phyloP scores from a whole-genome alignment of 2,113 vertebrate species.

The Carassius gibelio region DNA sequence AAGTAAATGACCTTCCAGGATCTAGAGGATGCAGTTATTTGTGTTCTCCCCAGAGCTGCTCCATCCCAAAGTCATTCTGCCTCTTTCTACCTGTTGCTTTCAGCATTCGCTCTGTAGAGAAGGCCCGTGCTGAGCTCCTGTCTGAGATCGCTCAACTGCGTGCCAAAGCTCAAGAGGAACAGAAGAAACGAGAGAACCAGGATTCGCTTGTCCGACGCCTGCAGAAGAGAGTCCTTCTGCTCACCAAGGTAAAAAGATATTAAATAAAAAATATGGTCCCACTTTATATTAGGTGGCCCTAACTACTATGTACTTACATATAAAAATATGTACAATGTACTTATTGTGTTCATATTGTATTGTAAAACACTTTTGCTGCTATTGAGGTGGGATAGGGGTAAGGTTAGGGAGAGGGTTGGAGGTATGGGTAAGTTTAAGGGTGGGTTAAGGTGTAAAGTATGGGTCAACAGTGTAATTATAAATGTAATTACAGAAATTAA shows the following conservation, averaged over 20 bases:
- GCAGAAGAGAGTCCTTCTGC: conserved; percentile 86
- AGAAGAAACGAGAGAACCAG: conserved; percentile 86
- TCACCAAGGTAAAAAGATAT: conserved; percentile 86
- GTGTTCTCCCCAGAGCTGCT: conserved; percentile 11
- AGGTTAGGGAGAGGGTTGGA: too few relatives aligned
- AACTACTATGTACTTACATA: too few relatives aligned
- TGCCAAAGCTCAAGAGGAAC: conserved; percentile 83
- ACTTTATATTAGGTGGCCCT: too few relatives aligned
- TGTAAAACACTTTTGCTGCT: too few relatives aligned
- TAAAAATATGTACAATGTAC: too few relatives aligned
- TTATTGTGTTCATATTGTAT: too few relatives aligned
- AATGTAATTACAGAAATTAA: too few relatives aligned
- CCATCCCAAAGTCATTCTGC: neutral
- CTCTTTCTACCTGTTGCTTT: neutral
- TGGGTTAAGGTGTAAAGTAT: too few relatives aligned
- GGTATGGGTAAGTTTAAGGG: too few relatives aligned
- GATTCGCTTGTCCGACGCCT: conserved; percentile 84
- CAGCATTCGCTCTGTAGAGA: conserved; percentile 84
- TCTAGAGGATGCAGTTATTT: conserved; percentile 2
- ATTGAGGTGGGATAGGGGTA: too few relatives aligned
- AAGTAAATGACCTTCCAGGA: conserved; percentile 1
- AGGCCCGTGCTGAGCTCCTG: conserved; percentile 78
- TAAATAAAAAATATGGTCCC: too few relatives aligned
- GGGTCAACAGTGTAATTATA: too few relatives aligned
- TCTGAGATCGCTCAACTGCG: conserved; percentile 77